Evolutionary conservation across 2,113 vertebrate genomes (phyloP).

Genomic region (Lampris megalopsis): DNA sequence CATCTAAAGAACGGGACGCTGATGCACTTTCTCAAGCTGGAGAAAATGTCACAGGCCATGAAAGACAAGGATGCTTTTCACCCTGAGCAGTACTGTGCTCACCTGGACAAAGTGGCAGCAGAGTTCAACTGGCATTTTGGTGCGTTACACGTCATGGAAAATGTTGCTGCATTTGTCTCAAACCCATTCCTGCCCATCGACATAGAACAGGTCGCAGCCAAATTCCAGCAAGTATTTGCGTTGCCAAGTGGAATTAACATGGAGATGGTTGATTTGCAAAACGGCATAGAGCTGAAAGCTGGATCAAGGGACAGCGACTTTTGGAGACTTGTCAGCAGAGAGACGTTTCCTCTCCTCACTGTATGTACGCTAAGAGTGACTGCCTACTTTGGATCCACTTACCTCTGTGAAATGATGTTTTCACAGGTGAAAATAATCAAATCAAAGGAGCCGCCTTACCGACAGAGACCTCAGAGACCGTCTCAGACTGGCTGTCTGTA

Average conservation of each 20-base stretch:
- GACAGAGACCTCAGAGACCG: slow-evolving; percentile 13
- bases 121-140: slow-evolving; percentile 18
- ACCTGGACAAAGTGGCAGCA: slow-evolving; percentile 31
- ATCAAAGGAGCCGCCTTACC: slow-evolving; percentile 1
- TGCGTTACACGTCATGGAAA: slow-evolving; percentile 22
- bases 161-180: slow-evolving; percentile 34
- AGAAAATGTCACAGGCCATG: slow-evolving; percentile 6
- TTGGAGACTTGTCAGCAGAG: background rate
- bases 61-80: slow-evolving; percentile 10
- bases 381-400: slow-evolving; percentile 12
- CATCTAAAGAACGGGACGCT: background rate
- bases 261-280: slow-evolving; percentile 34
- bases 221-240: background rate
- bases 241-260: slow-evolving; percentile 40
- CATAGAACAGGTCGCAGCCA: slow-evolving; percentile 34
- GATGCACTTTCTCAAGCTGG: background rate
- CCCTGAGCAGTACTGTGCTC: slow-evolving; percentile 31
- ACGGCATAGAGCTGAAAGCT: slow-evolving; percentile 27
- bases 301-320: no score
- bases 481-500: slow-evolving; percentile 10
- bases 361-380: slow-evolving; percentile 1
- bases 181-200: slow-evolving; percentile 24
- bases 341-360: slow-evolving; percentile 5
- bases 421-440: slow-evolving; percentile 15
- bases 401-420: slow-evolving; percentile 2